These are phyloP conservation scores for Eulimnadia texana DNA, from an alignment of 1,140 invertebrate species.

Conservation along the genomic window DNA sequence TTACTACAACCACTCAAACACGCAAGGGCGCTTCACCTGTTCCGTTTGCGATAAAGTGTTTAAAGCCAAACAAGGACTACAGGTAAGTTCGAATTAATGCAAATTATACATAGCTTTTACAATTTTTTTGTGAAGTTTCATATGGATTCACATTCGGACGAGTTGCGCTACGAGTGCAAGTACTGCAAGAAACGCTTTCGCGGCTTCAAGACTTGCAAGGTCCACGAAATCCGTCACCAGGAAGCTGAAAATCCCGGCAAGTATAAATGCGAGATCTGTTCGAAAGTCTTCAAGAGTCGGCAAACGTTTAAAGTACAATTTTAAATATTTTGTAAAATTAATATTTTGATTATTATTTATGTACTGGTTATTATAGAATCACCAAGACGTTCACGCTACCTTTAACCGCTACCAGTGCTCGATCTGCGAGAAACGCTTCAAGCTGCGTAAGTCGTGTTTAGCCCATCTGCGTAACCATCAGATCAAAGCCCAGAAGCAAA, in stretches of 20 bases:
- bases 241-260: conserved; percentile 6
- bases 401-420: conserved; percentile 13
- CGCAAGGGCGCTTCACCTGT: conserved; percentile 3
- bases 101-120: not conserved
- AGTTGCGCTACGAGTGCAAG: conserved; percentile 6
- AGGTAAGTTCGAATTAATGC: not conserved
- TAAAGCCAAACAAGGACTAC: conserved; percentile 11
- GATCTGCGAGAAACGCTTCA: conserved; percentile 12
- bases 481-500: not conserved
- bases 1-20: conserved; percentile 7
- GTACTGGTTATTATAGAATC: conserved; percentile 1
- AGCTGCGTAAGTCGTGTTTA: conserved; percentile 12
- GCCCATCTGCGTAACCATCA: conserved; percentile 11
- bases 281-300: conserved; percentile 8
- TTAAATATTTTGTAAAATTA: not conserved
- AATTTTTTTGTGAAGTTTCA: not conserved
- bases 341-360: not conserved
- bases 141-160: conserved; percentile 10
- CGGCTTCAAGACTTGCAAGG: conserved; percentile 9
- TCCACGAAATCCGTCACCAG: conserved; percentile 12
- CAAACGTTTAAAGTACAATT: conserved; percentile 6
- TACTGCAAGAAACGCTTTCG: conserved; percentile 3
- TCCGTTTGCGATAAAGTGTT: conserved; percentile 3
- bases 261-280: conserved; percentile 7
- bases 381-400: conserved; percentile 9